phyloP scores from a whole-genome alignment of 2,888 invertebrate species.

The Ennomos erosarius region DNA sequence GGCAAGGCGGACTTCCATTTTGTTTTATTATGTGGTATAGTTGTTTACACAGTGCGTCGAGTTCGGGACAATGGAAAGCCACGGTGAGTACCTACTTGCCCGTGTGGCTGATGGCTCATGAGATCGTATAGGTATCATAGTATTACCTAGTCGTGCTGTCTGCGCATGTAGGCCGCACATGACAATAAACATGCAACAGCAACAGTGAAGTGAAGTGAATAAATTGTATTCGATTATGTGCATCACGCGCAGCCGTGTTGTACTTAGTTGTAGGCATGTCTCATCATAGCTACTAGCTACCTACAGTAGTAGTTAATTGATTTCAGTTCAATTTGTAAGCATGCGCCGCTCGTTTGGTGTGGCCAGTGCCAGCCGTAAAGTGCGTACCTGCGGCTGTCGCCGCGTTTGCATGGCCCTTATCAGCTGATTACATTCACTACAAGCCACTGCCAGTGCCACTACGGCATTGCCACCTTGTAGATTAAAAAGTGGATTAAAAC shows the following conservation, averaged over 20 bases:
- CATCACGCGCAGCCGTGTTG: constrained; percentile 73
- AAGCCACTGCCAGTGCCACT: constrained; percentile 19
- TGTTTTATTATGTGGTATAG: constrained; percentile 82
- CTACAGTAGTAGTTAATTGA: constrained; percentile 62
- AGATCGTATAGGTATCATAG: constrained; percentile 38
- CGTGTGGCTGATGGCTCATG: constrained; percentile 34
- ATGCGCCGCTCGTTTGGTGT: constrained; percentile 66
- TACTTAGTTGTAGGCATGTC: constrained; percentile 39
- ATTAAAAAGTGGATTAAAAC: constrained; percentile 8
- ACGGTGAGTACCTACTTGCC: constrained; percentile 73
- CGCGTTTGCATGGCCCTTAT: constrained; percentile 67
- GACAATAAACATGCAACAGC: constrained; percentile 78
- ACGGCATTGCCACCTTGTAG: constrained; percentile 12
- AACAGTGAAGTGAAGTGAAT: constrained; percentile 52
- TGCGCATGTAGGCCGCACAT: constrained; percentile 80
- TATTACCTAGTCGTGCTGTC: constrained; percentile 47
- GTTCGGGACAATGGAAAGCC: constrained; percentile 78
- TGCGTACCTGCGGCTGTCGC: constrained; percentile 43
- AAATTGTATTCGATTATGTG: constrained; percentile 80
- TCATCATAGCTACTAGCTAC: constrained; percentile 30
- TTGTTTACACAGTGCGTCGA: constrained; percentile 78
- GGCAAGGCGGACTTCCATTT: constrained; percentile 81
- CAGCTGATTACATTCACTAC: constrained; percentile 73
- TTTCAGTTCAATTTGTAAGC: constrained; percentile 69
- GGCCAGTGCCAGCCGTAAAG: constrained; percentile 47